Evolutionary conservation across 2,888 invertebrate species (phyloP).

Genomic region (Athripsodes cinereus): DNA sequence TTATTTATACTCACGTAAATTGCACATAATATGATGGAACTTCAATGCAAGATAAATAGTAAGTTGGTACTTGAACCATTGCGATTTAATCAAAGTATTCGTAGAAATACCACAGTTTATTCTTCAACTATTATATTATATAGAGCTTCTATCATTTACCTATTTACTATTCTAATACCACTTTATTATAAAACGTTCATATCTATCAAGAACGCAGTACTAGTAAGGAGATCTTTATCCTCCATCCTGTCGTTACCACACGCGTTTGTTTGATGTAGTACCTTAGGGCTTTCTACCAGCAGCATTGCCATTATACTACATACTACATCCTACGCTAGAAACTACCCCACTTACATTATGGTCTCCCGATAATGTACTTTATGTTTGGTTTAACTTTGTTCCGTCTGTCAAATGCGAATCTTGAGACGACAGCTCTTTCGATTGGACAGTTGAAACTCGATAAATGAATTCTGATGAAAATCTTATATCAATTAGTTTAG

Average conservation of each 20-base stretch:
- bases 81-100: background rate
- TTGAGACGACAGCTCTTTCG: conserved; percentile 6
- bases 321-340: background rate
- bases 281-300: conserved; percentile 18
- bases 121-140: too few relatives aligned
- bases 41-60: too few relatives aligned
- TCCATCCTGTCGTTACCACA: conserved; percentile 25
- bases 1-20: too few relatives aligned
- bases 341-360: conserved; percentile 11
- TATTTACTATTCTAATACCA: background rate
- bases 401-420: background rate
- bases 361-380: conserved; percentile 14
- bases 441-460: too few relatives aligned
- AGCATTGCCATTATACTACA: background rate
- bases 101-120: background rate
- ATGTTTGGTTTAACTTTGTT: background rate
- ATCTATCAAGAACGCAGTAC: conserved; percentile 4
- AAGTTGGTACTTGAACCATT: too few relatives aligned
- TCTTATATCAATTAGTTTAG: too few relatives aligned
- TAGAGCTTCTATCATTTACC: too few relatives aligned
- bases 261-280: conserved; percentile 26
- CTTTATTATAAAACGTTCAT: background rate
- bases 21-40: too few relatives aligned
- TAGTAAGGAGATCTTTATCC: conserved; percentile 25
- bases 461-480: too few relatives aligned